Evolutionary conservation across 2,888 invertebrate genomes (phyloP).

Genomic region (Gari tellinella): DNA sequence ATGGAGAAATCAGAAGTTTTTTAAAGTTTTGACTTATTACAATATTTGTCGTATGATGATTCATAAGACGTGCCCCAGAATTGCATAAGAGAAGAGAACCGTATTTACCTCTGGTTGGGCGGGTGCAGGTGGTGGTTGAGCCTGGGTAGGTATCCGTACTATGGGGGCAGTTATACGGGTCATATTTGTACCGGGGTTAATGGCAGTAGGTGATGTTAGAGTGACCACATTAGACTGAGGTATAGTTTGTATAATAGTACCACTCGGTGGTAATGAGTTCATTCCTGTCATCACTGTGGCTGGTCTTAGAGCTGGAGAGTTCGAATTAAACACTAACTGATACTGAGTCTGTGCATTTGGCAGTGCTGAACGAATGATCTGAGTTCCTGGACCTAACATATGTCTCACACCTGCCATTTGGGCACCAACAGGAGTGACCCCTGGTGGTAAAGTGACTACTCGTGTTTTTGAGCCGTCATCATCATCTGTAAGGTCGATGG

Average conservation of each 20-base stretch:
- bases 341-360: constrained; percentile 38
- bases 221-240: constrained; percentile 5
- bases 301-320: constrained; percentile 58
- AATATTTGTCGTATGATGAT: too few relatives aligned
- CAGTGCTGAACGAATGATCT: constrained; percentile 28
- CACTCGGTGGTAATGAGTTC: constrained; percentile 36
- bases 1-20: too few relatives aligned
- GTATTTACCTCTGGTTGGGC: too few relatives aligned
- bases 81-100: too few relatives aligned
- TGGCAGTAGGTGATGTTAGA: neutral
- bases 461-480: constrained; percentile 62
- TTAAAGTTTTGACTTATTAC: too few relatives aligned
- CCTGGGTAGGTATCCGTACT: too few relatives aligned
- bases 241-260: constrained; percentile 21
- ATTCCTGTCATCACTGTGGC: constrained; percentile 46
- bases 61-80: too few relatives aligned
- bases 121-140: too few relatives aligned
- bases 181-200: too few relatives aligned
- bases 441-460: constrained; percentile 34
- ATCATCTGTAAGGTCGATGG: constrained; percentile 78
- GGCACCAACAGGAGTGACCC: constrained; percentile 29
- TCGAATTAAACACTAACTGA: constrained; percentile 69
- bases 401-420: constrained; percentile 46
- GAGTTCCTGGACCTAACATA: constrained; percentile 38
- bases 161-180: too few relatives aligned